Evolutionary conservation across 2,797 vertebrate species (phyloP).

Genomic region (Notolabrus celidotus): DNA sequence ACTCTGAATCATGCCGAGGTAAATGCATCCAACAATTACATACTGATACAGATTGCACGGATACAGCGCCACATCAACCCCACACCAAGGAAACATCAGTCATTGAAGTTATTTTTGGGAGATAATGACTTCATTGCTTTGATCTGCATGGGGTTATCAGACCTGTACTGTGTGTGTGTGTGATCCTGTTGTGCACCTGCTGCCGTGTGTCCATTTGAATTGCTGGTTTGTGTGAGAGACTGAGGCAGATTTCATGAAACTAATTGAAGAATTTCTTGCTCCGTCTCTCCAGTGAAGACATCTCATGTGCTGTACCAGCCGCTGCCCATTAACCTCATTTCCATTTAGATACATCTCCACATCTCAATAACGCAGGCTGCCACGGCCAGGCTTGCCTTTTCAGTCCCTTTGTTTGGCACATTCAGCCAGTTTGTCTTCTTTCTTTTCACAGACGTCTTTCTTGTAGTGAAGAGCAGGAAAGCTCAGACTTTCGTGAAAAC

Average conservation of each 20-base stretch:
- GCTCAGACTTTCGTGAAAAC: constrained; percentile 1
- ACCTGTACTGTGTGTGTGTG: background rate
- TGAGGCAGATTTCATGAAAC: constrained; percentile 36
- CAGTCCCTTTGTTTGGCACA: constrained; percentile 6
- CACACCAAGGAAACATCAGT: constrained; percentile 47
- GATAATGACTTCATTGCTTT: constrained; percentile 52
- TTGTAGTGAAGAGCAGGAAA: constrained; percentile 1
- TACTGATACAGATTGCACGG: constrained; percentile 35
- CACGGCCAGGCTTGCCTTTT: constrained; percentile 18
- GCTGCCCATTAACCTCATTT: constrained; percentile 53
- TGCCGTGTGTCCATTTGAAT: constrained; percentile 12
- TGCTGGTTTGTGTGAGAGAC: constrained; percentile 30
- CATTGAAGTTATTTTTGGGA: constrained; percentile 54
- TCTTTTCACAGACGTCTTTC: background rate
- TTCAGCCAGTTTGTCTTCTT: constrained; percentile 15
- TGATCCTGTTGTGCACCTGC: background rate
- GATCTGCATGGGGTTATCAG: constrained; percentile 36
- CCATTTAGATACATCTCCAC: constrained; percentile 46
- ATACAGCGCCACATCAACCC: constrained; percentile 9
- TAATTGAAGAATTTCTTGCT: constrained; percentile 39
- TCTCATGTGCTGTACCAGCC: constrained; percentile 20
- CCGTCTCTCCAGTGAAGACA: constrained; percentile 24
- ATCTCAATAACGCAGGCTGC: constrained; percentile 22
- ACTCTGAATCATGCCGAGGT: constrained; percentile 52
- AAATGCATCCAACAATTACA: constrained; percentile 62